Evolutionary conservation across 1,140 invertebrate genomes (phyloP).

Genomic region (Atta texana): DNA sequence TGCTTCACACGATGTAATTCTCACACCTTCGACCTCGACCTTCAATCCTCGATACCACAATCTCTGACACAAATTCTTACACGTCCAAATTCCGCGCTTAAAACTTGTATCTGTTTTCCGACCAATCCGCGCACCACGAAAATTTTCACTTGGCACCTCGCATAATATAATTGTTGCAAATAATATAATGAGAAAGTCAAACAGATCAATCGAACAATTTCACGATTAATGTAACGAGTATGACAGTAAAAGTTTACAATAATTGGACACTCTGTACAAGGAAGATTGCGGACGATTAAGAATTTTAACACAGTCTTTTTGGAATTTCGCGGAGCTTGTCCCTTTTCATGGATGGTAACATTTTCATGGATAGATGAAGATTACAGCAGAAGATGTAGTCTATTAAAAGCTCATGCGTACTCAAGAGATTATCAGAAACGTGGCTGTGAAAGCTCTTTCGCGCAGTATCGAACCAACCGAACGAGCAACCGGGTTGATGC

Average conservation of each 20-base stretch:
- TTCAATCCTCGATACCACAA: constrained; percentile 35
- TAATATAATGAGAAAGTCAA: neutral
- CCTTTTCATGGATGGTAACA: neutral
- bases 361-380: neutral
- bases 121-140: neutral
- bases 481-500: constrained; percentile 64
- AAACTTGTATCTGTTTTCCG: neutral
- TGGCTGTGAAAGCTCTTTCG: constrained; percentile 42
- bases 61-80: constrained; percentile 35
- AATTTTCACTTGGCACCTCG: constrained; percentile 14
- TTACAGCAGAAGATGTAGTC: neutral
- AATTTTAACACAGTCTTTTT: neutral
- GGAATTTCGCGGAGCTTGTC: neutral
- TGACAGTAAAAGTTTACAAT: neutral
- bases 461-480: constrained; percentile 29
- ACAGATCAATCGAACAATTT: neutral
- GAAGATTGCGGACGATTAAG: constrained; percentile 14
- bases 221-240: neutral
- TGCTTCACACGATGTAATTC: constrained; percentile 51
- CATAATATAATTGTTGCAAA: neutral
- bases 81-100: constrained; percentile 23
- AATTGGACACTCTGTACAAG: neutral
- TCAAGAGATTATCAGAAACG: constrained; percentile 30
- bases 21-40: constrained; percentile 35
- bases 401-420: constrained; percentile 26